Evolutionary conservation across 1,140 invertebrate species (phyloP), one percentile per base, ranked within the genome.

Genomic region (Drosophila ercepeae): DNA sequence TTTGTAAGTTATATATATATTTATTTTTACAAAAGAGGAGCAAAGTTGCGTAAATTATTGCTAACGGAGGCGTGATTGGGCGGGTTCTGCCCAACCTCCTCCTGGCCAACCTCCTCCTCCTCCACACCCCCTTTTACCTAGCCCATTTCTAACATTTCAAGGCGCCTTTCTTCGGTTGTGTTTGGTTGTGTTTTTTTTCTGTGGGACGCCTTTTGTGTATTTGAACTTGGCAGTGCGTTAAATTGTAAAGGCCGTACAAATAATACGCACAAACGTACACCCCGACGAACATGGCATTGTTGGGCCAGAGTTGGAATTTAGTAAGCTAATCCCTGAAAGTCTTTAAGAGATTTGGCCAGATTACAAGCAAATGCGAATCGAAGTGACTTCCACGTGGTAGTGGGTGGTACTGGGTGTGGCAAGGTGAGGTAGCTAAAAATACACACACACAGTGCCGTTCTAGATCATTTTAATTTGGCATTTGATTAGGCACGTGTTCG

Each of bases 11-110:
- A 77, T 86, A 67, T 86, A 67, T 67, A 67, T 53, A 53, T 52
- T 52, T 65, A 52, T 88, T 86, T 86, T 88, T 88, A 86, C 81
- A 86, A 86, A 86, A 86, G 77, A 86, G 82, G 81, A 75, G 81
- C 81, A 86, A 86, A 86, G 81, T 86, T 86, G 81, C 81, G 81
- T 86, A 88, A 86, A 86, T 86, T 86, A 86, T 86, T 86, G 81
- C 88, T 81, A 86, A 86, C 76, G 44, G 73, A 81, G 82, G 81
- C 81, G 81, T 86, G 81, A 88, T 68, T 61, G 74, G 51, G 59
- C 52, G 74, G 74, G 76, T 27, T 25, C 48, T 9, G 39, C n/a
- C 9, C n/a, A n/a, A n/a, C 58, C 44, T 3, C 39, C 50, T 16
- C 32, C 42, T 7, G 16, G 14, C 2, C 16, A 3, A 7, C 39